phyloP scores from a whole-genome alignment of 2,113 vertebrate species.

The Psilopogon haemacephalus region DNA sequence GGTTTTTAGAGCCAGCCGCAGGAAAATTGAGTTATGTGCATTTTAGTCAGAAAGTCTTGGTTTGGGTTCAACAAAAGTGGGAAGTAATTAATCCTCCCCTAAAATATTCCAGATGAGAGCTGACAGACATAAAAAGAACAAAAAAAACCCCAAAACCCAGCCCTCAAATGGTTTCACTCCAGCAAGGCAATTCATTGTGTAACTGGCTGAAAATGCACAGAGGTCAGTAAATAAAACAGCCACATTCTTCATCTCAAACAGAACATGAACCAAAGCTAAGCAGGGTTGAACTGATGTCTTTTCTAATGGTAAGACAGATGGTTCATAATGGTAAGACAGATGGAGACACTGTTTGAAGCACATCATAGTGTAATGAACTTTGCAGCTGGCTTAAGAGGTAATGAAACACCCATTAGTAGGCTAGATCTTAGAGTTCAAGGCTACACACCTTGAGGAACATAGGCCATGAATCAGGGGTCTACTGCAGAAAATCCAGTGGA shows the following conservation, averaged over 20 bases:
- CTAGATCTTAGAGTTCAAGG: neutral
- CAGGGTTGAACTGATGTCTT: neutral
- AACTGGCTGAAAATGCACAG: neutral
- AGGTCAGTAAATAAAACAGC: neutral
- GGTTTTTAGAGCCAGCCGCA: constrained; percentile 49
- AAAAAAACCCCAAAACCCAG: too few relatives aligned
- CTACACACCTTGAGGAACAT: too few relatives aligned
- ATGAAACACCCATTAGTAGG: neutral
- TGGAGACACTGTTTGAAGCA: neutral
- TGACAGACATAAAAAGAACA: neutral
- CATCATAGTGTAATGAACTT: neutral
- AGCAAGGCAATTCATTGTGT: neutral
- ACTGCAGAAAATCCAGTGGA: too few relatives aligned
- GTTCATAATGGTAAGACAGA: neutral
- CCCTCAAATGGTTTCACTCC: neutral
- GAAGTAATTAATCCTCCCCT: constrained; percentile 66
- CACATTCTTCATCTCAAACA: neutral
- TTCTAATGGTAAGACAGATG: neutral
- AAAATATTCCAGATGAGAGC: constrained; percentile 65
- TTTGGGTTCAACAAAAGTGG: constrained; percentile 60
- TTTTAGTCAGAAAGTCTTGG: constrained; percentile 52
- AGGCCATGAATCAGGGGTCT: too few relatives aligned
- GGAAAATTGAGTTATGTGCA: constrained; percentile 50
- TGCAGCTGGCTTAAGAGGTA: neutral
- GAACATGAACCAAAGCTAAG: neutral